A percentile compares a stretch with the other conserved stretches of the same genome.
These are phyloP conservation scores for Arremon aurantiirostris DNA, from an alignment of 2,797 vertebrate genomes.

Conservation along the genomic window DNA sequence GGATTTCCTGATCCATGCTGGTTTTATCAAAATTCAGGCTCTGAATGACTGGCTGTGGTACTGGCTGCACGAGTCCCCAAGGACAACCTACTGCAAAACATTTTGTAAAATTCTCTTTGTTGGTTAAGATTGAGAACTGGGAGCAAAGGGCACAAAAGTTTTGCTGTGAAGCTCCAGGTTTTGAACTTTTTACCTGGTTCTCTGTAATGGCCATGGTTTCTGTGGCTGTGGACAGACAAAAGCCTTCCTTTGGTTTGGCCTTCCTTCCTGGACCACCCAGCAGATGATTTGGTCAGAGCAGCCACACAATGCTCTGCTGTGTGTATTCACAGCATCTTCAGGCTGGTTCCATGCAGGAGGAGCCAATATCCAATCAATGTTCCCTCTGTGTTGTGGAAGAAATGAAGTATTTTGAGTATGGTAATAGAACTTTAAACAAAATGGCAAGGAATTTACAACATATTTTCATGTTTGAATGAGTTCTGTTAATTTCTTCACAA, in stretches of 20 bases:
- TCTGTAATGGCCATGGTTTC: background rate
- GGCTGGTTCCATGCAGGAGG: background rate
- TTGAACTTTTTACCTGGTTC: background rate
- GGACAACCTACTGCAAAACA: background rate
- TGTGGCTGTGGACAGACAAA: background rate
- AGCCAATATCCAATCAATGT: constrained; percentile 27
- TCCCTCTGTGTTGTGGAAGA: constrained; percentile 40
- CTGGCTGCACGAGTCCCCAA: background rate
- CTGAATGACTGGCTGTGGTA: background rate
- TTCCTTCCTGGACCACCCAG: background rate
- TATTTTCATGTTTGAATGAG: background rate
- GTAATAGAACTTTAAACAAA: background rate
- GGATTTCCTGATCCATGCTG: background rate
- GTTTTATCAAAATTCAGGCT: background rate
- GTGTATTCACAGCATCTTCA: background rate
- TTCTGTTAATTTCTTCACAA: constrained; percentile 13
- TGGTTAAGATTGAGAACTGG: background rate
- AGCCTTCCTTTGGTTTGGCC: background rate
- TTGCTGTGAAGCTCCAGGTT: background rate
- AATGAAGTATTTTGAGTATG: background rate
- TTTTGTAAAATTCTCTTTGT: background rate
- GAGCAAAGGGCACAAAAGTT: background rate
- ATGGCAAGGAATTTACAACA: background rate
- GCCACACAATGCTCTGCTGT: background rate
- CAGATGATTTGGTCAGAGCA: constrained; percentile 27